A percentile compares a stretch with the other conserved stretches of the same genome.
phyloP scores from a whole-genome alignment of 2,113 vertebrate species.

The Pionites leucogaster region DNA sequence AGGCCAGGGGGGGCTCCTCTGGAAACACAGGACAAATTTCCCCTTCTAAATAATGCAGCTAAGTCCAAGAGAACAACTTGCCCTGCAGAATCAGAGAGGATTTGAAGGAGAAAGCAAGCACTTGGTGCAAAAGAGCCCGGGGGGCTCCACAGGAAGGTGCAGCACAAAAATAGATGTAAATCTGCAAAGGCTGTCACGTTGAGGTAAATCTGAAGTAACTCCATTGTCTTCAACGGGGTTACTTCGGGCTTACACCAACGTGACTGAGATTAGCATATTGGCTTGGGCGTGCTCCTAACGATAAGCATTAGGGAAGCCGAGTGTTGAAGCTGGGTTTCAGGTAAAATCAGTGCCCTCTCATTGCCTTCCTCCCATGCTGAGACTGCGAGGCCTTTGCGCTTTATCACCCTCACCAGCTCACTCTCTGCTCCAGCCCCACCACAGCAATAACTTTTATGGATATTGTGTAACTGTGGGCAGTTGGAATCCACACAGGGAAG shows the following conservation, averaged over 20 bases:
- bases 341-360: not conserved
- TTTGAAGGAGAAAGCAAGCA: conserved; percentile 21
- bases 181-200: conserved; percentile 25
- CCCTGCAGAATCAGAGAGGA: not conserved
- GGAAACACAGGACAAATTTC: not conserved
- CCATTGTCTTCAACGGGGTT: not conserved
- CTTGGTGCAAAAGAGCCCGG: not conserved
- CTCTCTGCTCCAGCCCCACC: conserved; percentile 7
- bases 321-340: not conserved
- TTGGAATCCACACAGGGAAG: not conserved
- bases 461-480: conserved; percentile 16
- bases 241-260: conserved; percentile 18
- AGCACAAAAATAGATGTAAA: conserved; percentile 27
- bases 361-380: not conserved
- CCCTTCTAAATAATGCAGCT: not conserved
- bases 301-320: not conserved
- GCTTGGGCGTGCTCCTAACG: not conserved
- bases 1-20: not conserved
- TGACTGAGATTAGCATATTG: conserved; percentile 39
- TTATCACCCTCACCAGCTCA: not conserved
- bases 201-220: conserved; percentile 49
- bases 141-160: not conserved
- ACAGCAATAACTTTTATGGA: not conserved
- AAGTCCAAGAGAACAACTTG: not conserved
- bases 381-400: not conserved